Evolutionary conservation across 2,113 vertebrate species (phyloP), one percentile per base, ranked within the genome.

Genomic region (Hippocampus mohnikei): DNA sequence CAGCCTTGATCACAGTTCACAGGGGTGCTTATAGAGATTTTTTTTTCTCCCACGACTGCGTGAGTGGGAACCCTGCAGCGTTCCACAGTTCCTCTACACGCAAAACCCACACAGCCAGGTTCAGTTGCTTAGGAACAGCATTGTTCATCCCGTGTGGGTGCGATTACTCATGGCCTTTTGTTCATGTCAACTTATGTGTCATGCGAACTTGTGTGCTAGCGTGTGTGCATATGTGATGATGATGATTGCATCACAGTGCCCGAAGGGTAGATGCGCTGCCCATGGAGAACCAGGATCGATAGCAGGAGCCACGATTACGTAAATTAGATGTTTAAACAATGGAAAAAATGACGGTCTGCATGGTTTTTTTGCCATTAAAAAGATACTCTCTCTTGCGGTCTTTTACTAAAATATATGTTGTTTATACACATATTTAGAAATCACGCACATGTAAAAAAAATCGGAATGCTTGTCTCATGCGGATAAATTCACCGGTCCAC

Each of bases 111-210:
- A 69, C 61, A 33, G 64, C 72, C 42, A 53, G 66, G 67, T 76
- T 71, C 82, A 76, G 87, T 89, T 89, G 87, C 87, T 82, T 86
- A 84, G 87, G 76, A 89, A 89, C 87, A 63, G 79, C 72, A 81
- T 78, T 86, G 81, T 81, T 89, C 84, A 78, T 77, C 71, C 65
- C 20, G 69, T 75, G 81, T 76, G 79, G 82, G 85, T 77, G 87
- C 65, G 82, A 89, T 81, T 74, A 66, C 67, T 79, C 77, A 84
- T 85, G 84, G 82, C 81, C 72, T 89, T 85, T 81, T 81, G 59
- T 80, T 85, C 83, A 78, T n/a, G 67, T 72, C 61, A 80, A 81
- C 46, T 44, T 70, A 58, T 37, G 33, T 62, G 60, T 62, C 60
- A 62, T 42, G n/a, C 21, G 9, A 63, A 41, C 37, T n/a, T 23